Evolutionary conservation across 2,797 vertebrate species (phyloP).

Genomic region (Myotis planiceps): DNA sequence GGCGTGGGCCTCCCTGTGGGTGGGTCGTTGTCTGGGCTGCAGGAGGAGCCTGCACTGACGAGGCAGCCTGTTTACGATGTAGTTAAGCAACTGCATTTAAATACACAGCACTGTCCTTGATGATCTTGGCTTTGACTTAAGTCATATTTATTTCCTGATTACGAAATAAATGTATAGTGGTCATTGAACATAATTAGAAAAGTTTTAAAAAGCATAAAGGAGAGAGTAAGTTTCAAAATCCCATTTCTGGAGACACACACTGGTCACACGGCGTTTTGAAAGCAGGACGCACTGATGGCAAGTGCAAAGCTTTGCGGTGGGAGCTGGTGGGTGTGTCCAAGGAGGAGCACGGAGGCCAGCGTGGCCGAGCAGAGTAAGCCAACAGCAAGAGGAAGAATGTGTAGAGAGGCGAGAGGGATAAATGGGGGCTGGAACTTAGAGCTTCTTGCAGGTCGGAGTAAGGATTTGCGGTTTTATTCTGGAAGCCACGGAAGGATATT

Average conservation of each 20-base stretch:
- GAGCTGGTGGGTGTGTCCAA: background rate
- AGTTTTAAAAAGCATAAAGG: background rate
- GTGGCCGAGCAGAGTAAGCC: background rate
- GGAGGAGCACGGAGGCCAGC: background rate
- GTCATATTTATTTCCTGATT: background rate
- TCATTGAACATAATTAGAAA: conserved; percentile 7
- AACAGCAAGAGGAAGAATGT: background rate
- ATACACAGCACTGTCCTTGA: background rate
- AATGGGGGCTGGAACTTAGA: background rate
- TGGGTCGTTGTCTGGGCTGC: fast-evolving
- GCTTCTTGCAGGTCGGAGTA: background rate
- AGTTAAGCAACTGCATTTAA: background rate
- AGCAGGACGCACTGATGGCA: background rate
- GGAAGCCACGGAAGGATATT: background rate
- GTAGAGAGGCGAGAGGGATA: background rate
- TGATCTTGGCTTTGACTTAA: background rate
- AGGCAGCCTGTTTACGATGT: background rate
- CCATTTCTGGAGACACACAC: background rate
- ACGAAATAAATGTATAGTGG: background rate
- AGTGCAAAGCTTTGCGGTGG: background rate
- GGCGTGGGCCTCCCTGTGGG: fast-evolving
- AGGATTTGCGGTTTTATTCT: background rate
- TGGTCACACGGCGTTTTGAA: background rate
- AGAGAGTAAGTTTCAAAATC: background rate
- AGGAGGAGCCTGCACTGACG: fast-evolving